Percentiles rank a stretch among this genome's conserved stretches.
These are phyloP conservation scores for Cryptocheilus praepositus DNA, from an alignment of 2,888 invertebrate species.

Conservation along the genomic window DNA sequence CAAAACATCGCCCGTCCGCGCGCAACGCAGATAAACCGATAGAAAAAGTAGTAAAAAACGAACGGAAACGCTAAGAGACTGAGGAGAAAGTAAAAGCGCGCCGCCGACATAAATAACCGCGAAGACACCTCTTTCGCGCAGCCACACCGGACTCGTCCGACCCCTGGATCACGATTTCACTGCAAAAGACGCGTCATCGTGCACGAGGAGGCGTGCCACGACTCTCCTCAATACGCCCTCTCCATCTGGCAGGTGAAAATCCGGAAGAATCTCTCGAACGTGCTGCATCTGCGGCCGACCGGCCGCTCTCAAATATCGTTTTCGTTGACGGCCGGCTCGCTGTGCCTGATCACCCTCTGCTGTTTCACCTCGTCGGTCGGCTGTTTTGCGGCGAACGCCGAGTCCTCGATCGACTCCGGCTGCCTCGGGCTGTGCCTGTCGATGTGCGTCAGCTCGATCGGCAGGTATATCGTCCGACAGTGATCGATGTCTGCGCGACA, in stretches of 20 bases:
- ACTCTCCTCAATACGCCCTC: constrained; percentile 45
- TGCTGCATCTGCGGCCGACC: constrained; percentile 43
- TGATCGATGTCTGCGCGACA: constrained; percentile 84
- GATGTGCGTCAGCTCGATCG: constrained; percentile 77
- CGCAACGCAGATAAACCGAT: neutral
- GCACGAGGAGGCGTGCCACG: neutral
- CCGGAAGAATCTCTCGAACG: constrained; percentile 56
- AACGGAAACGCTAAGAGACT: neutral
- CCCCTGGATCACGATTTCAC: neutral
- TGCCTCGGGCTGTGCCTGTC: constrained; percentile 66
- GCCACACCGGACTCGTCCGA: too few relatives aligned
- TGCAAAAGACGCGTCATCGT: too few relatives aligned
- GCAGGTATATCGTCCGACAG: constrained; percentile 83
- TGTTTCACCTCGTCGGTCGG: constrained; percentile 54
- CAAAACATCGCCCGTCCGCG: too few relatives aligned
- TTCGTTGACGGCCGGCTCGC: constrained; percentile 50
- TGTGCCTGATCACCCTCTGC: constrained; percentile 53
- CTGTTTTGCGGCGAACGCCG: constrained; percentile 45
- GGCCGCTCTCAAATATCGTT: constrained; percentile 64
- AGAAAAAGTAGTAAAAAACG: neutral
- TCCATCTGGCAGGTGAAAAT: constrained; percentile 64
- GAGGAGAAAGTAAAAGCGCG: neutral
- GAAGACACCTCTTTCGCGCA: too few relatives aligned
- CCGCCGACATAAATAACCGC: too few relatives aligned
- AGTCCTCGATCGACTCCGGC: constrained; percentile 52